Evolutionary conservation across 2,888 invertebrate species (phyloP).

Genomic region (Priocnemis perturbator): DNA sequence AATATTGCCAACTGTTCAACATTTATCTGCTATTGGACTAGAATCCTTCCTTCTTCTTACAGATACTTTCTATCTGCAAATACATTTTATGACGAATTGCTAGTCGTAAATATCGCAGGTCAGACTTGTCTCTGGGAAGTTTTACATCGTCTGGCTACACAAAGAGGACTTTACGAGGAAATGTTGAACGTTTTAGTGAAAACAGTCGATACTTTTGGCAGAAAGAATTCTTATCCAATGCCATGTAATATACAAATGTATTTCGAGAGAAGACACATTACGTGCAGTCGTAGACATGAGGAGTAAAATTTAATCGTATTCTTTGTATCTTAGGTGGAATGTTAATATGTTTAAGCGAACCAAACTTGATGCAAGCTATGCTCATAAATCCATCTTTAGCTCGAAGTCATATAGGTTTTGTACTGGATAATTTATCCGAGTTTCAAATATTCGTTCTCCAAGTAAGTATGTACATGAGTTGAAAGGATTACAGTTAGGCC

Average conservation of each 20-base stretch:
- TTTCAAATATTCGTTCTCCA: constrained; percentile 78
- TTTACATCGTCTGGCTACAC: constrained; percentile 77
- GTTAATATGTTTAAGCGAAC: constrained; percentile 76
- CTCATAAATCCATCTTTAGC: constrained; percentile 75
- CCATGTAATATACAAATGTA: constrained; percentile 43
- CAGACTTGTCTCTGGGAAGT: constrained; percentile 81
- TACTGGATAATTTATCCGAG: constrained; percentile 76
- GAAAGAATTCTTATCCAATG: constrained; percentile 53
- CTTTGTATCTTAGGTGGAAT: constrained; percentile 70
- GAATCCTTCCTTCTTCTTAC: constrained; percentile 46
- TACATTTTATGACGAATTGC: constrained; percentile 80
- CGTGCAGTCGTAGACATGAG: constrained; percentile 45
- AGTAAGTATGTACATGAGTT: constrained; percentile 69
- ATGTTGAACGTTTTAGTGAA: constrained; percentile 78
- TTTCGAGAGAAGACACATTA: background rate
- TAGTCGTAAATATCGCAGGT: constrained; percentile 80
- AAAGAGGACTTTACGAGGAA: constrained; percentile 78
- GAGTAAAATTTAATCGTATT: constrained; percentile 10
- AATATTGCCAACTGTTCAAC: background rate
- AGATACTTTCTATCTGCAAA: constrained; percentile 80
- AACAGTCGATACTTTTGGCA: constrained; percentile 65
- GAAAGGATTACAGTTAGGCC: too few relatives aligned
- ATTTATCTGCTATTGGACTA: too few relatives aligned
- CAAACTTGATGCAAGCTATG: constrained; percentile 73
- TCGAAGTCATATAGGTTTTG: constrained; percentile 76